Evolutionary conservation across 2,888 invertebrate species (phyloP), one percentile per base, ranked within the genome.

Genomic region (Leptopilina syphax): DNA sequence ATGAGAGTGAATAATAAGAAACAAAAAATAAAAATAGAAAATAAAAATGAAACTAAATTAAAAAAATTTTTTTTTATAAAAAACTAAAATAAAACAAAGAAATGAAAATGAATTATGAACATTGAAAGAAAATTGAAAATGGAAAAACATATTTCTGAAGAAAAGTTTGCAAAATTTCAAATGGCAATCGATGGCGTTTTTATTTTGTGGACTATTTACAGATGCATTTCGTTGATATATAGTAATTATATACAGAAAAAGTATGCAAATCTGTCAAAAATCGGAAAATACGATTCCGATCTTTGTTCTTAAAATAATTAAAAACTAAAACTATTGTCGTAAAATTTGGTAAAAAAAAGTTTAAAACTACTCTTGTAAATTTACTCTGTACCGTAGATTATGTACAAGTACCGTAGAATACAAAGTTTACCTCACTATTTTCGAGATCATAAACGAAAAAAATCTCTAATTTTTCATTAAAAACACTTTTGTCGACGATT

Each of bases 171-270:
- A 50, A 18, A 18, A 10, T 50, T 50, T 50, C n/a, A 57, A 70
- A 57, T 57, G 73, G 57, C 73, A 86, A 80, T 88, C 83, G 89
- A 90, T 91, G 89, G 89, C 89, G 89, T 89, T 91, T 91, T 91
- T 91, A 90, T 90, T 89, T 91, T 79, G 78, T 85, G 85, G 84
- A 88, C 82, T 91, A 91, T 91, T 85, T 91, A 91, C 91, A 91
- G 84, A 90, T 89, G 87, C 84, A 67, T 86, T 79, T 84, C 84
- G 85, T 83, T 87, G 83, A 86, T 84, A 83, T 83, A 85, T 85
- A 83, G 80, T 83, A 83, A 86, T 87, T 86, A 87, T 86, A 89
- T 87, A 73, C 73, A 73, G 34, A 54, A 57, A 44, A 60, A 85
- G 82, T 82, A 81, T 81, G 79, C 80, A 77, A 86, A 85, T 86